These are phyloP conservation scores for Willisornis vidua DNA, from an alignment of 2,113 vertebrate species.

Conservation along the genomic window DNA sequence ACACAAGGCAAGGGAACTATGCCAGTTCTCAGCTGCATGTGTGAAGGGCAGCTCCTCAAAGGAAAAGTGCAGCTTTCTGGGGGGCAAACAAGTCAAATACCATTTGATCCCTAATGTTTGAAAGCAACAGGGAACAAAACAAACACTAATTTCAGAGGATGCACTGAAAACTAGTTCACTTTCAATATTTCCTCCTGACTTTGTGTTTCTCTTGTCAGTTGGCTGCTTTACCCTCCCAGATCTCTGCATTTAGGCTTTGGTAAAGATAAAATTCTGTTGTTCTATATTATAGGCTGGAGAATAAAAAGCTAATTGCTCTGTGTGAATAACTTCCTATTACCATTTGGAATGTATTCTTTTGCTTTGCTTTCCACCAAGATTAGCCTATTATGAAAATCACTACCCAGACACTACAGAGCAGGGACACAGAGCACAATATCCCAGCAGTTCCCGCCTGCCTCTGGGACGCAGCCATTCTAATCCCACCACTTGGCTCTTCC, in stretches of 20 bases:
- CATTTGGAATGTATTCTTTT: slow-evolving; percentile 25
- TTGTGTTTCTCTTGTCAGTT: background rate
- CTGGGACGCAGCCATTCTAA: slow-evolving; percentile 19
- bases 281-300: background rate
- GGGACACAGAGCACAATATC: background rate
- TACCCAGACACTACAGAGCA: background rate
- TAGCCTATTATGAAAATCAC: slow-evolving; percentile 42
- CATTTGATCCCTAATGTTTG: background rate
- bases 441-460: background rate
- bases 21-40: background rate
- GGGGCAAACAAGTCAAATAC: background rate
- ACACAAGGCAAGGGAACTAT: background rate
- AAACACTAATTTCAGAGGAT: background rate
- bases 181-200: background rate
- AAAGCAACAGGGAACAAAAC: background rate
- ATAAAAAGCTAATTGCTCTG: slow-evolving; percentile 24
- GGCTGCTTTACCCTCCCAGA: background rate
- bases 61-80: background rate
- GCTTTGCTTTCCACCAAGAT: slow-evolving; percentile 18
- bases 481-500: background rate
- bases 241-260: background rate
- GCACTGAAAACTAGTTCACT: background rate
- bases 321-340: slow-evolving; percentile 26
- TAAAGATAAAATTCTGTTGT: background rate
- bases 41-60: background rate